Percentiles rank a stretch among this genome's conserved stretches.
These are phyloP conservation scores for Aptenodytes patagonicus DNA, from an alignment of 2,113 vertebrate genomes.

Conservation along the genomic window DNA sequence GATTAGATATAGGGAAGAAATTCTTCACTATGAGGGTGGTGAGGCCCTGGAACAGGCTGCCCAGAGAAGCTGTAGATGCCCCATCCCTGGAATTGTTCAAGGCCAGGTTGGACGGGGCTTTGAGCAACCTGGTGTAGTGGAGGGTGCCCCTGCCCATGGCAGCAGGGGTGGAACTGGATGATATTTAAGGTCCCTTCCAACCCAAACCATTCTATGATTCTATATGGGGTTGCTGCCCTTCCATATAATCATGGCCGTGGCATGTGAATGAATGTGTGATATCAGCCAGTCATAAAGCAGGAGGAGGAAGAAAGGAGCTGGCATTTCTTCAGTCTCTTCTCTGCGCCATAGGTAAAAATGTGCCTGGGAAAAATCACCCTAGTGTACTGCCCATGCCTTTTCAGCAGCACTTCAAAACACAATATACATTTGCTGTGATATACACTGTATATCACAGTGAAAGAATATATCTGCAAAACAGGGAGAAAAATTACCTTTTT, in stretches of 20 bases:
- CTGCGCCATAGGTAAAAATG: fast-evolving
- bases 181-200: not conserved
- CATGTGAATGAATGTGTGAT: fast-evolving
- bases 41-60: not conserved
- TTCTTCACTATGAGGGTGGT: not conserved
- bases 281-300: not conserved
- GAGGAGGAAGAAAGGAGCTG: not conserved
- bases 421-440: not conserved
- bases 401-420: not conserved
- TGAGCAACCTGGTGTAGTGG: not conserved
- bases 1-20: not conserved
- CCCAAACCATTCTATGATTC: not conserved
- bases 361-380: not conserved
- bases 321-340: not conserved
- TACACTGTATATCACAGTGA: not conserved
- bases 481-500: not conserved
- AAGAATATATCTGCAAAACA: not conserved
- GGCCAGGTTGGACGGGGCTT: not conserved
- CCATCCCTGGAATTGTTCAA: no score
- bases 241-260: fast-evolving
- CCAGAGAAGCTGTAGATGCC: no score
- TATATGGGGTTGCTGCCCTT: not conserved
- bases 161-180: not conserved
- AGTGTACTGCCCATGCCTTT: not conserved
- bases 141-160: not conserved